A percentile compares a stretch with the other conserved stretches of the same genome.
Evolutionary conservation across 2,888 invertebrate genomes (phyloP).

Genomic region (Tipula lateralis): DNA sequence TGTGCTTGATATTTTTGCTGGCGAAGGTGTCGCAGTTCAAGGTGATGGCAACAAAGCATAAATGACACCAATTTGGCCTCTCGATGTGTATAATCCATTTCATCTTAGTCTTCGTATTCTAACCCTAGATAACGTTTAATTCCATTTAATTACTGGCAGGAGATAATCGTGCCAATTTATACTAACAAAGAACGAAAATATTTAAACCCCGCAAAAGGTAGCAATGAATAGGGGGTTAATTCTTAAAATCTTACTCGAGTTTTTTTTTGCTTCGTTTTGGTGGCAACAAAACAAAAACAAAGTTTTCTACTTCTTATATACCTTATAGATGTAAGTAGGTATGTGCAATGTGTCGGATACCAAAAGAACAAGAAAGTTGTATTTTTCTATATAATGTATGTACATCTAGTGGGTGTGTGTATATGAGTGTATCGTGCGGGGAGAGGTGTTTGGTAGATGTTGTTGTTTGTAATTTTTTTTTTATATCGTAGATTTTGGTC

Average conservation of each 20-base stretch:
- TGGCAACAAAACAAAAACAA: not conserved
- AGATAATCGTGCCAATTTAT: not conserved
- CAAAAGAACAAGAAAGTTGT: constrained; percentile 12
- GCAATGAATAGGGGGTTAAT: not conserved
- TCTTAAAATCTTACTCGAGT: not conserved
- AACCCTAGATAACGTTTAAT: too few species aligned
- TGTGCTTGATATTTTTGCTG: too few species aligned
- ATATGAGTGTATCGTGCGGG: not conserved
- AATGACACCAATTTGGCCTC: too few species aligned
- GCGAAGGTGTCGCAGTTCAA: too few species aligned
- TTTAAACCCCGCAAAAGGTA: not conserved
- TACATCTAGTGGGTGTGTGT: not conserved
- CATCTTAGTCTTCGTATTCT: too few species aligned
- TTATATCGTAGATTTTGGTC: not conserved
- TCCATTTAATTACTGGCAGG: not conserved
- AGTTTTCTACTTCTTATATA: not conserved
- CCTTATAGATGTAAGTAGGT: not conserved
- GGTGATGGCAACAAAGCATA: too few species aligned
- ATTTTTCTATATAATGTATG: not conserved
- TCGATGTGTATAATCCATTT: too few species aligned
- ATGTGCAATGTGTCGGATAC: not conserved
- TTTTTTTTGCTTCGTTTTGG: not conserved
- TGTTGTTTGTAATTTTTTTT: not conserved
- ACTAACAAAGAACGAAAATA: not conserved
- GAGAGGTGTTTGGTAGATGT: not conserved